Evolutionary conservation across 1,140 invertebrate genomes (phyloP).

Genomic region (Bombyx mandarina): DNA sequence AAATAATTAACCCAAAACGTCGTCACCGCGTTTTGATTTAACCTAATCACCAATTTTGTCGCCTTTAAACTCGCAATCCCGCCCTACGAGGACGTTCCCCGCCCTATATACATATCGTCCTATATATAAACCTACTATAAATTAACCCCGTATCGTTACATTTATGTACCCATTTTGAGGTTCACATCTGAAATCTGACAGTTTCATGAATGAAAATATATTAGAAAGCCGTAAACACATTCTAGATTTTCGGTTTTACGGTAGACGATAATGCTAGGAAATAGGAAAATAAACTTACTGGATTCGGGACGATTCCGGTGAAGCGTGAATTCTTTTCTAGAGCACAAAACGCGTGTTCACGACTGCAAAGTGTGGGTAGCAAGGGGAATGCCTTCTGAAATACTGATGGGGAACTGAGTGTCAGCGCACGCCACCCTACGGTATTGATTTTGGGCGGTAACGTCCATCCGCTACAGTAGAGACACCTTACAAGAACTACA

Average conservation of each 20-base stretch:
- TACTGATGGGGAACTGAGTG: slow-evolving; percentile 45
- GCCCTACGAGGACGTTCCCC: slow-evolving; percentile 6
- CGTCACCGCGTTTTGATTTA: not conserved
- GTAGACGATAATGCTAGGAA: not conserved
- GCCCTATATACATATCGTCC: too few species aligned
- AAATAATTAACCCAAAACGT: too few species aligned
- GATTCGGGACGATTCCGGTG: slow-evolving; percentile 26
- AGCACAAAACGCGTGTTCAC: slow-evolving; percentile 46
- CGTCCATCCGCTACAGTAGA: slow-evolving; percentile 18
- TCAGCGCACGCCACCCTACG: slow-evolving; percentile 39
- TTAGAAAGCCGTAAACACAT: not conserved
- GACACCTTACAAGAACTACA: slow-evolving; percentile 22
- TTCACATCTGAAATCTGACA: not conserved
- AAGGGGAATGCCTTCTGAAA: slow-evolving; percentile 40
- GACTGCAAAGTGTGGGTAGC: slow-evolving; percentile 37
- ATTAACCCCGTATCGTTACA: slow-evolving; percentile 15
- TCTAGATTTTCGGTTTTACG: not conserved
- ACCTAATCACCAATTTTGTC: too few species aligned
- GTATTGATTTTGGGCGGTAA: slow-evolving; percentile 66
- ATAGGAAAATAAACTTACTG: slow-evolving; percentile 23
- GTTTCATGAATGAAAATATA: slow-evolving; percentile 23
- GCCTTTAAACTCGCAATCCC: slow-evolving; percentile 1
- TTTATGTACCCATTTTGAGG: slow-evolving; percentile 13
- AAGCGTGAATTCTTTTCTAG: slow-evolving; percentile 30
- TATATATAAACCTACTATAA: slow-evolving; percentile 2